phyloP scores from a whole-genome alignment of 2,797 vertebrate species.

The Falco naumanni region DNA sequence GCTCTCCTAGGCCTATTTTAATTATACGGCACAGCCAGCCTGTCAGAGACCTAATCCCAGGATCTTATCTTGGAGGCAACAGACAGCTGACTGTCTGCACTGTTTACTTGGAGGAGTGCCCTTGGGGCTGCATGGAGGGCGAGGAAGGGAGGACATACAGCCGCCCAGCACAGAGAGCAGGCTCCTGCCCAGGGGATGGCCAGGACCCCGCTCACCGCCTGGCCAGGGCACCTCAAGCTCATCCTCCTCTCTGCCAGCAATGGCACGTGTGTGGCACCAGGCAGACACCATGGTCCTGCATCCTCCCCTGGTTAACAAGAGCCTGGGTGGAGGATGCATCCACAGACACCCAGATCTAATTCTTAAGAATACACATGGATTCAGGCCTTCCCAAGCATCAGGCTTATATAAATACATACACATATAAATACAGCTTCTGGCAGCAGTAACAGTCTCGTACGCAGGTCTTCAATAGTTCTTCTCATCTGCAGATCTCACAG shows the following conservation, averaged over 20 bases:
- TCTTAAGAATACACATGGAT: not conserved
- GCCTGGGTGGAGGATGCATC: not conserved
- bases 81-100: constrained; percentile 11
- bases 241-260: fast-evolving
- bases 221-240: not conserved
- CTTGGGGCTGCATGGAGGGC: not conserved
- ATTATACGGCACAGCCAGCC: not conserved
- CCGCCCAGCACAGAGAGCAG: not conserved
- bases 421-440: not conserved
- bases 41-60: not conserved
- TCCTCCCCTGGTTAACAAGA: not conserved
- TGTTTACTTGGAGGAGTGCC: not conserved
- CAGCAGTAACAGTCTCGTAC: not conserved
- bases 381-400: not conserved
- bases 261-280: not conserved
- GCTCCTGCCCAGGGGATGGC: not conserved
- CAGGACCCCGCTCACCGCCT: not conserved
- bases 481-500: not conserved
- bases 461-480: not conserved
- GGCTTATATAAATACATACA: constrained; percentile 4
- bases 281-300: not conserved
- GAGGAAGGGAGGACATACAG: not conserved
- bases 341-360: not conserved
- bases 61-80: constrained; percentile 35
- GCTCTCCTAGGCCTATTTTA: not conserved